Conservation (phyloP, 2,113 vertebrate species). For the Nyctereutes procyonoides region DNA sequence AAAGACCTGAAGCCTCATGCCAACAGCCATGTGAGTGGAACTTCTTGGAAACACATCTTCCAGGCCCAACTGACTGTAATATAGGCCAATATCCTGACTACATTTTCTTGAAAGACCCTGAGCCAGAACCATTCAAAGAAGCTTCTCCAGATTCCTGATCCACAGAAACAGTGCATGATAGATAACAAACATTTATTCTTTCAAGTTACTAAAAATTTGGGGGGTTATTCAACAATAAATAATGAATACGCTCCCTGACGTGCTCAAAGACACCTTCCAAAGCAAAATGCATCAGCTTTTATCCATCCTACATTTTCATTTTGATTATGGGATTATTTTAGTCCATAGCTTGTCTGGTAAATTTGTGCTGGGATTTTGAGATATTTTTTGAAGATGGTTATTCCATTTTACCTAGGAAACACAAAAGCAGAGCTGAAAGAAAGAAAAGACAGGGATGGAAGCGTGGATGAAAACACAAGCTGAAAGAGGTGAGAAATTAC, state of each 20-base stretch:
- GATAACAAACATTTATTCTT: background rate
- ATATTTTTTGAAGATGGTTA: background rate
- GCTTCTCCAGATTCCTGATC: background rate
- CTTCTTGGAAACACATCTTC: background rate
- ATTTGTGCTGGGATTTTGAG: background rate
- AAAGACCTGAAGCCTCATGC: background rate
- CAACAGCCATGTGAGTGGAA: background rate
- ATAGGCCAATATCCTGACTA: background rate
- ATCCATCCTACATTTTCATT: background rate
- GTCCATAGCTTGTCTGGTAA: background rate
- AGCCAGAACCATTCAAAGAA: background rate
- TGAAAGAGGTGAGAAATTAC: background rate
- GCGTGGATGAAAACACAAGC: background rate
- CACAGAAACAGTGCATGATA: background rate
- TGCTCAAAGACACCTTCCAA: background rate
- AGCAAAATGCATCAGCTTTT: background rate
- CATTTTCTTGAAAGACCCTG: background rate
- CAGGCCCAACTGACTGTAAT: background rate
- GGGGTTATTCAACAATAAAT: background rate
- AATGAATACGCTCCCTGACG: background rate
- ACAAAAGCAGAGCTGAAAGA: slow-evolving; percentile 33
- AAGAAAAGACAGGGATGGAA: background rate
- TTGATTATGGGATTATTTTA: background rate
- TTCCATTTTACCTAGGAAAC: background rate
- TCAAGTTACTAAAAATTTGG: background rate